A percentile compares a stretch with the other conserved stretches of the same genome.
Conservation (phyloP, 2,113 vertebrate species). For the Scomber colias region DNA sequence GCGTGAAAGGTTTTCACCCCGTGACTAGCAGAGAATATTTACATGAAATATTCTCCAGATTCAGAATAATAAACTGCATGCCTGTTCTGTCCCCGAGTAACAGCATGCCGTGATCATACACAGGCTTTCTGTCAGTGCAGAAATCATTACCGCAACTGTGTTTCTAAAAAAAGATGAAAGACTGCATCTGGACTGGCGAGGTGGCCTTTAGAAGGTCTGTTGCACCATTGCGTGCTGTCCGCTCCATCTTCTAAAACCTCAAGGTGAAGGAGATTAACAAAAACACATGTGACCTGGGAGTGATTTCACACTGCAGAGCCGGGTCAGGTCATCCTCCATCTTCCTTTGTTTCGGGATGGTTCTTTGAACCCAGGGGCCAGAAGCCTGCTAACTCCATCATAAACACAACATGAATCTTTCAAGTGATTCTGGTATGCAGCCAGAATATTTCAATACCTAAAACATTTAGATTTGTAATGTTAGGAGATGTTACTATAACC, state of each 20-base stretch:
- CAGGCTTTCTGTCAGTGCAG: conserved; percentile 71
- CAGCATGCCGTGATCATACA: conserved; percentile 65
- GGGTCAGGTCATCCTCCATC: conserved; percentile 73
- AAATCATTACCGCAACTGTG: conserved; percentile 73
- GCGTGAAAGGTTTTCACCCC: conserved; percentile 66
- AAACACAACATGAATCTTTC: conserved; percentile 79
- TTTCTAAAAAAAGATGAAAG: conserved; percentile 78
- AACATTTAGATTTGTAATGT: conserved; percentile 49
- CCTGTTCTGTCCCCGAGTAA: conserved; percentile 64
- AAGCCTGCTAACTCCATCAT: conserved; percentile 71
- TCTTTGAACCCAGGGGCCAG: conserved; percentile 72
- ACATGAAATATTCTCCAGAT: conserved; percentile 78
- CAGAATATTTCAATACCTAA: conserved; percentile 54
- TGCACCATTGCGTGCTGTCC: conserved; percentile 70
- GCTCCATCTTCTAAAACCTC: conserved; percentile 73
- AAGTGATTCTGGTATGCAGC: conserved; percentile 55
- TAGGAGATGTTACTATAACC: conserved; percentile 43
- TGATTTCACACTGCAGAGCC: conserved; percentile 78
- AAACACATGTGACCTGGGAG: conserved; percentile 82
- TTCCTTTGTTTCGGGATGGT: conserved; percentile 64
- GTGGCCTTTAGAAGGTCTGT: conserved; percentile 68
- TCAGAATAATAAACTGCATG: conserved; percentile 65
- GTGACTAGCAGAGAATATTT: conserved; percentile 64
- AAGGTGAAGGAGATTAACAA: conserved; percentile 76
- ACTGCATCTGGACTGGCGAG: conserved; percentile 67